phyloP scores from a whole-genome alignment of 2,113 vertebrate species.

The Cinclus mexicanus region DNA sequence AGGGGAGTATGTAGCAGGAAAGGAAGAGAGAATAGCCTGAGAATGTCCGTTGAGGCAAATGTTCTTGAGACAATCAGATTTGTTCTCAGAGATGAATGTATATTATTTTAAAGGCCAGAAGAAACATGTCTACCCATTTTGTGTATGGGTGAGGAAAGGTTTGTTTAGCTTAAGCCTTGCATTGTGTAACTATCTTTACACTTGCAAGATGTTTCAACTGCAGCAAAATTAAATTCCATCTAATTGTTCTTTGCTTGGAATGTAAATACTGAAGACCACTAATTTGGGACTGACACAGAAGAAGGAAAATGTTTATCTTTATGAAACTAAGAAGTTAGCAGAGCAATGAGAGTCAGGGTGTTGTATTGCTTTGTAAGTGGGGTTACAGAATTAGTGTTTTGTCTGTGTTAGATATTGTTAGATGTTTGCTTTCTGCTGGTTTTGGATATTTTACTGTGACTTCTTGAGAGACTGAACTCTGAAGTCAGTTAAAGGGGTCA shows the following conservation, averaged over 20 bases:
- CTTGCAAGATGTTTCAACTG: not conserved
- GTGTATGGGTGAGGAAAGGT: not conserved
- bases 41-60: conserved; percentile 36
- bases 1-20: not conserved
- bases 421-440: not conserved
- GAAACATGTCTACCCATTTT: not conserved
- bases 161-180: conserved; percentile 8
- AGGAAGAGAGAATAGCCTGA: conserved; percentile 46
- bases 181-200: not conserved
- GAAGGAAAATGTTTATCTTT: not conserved
- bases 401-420: not conserved
- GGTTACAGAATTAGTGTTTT: not conserved
- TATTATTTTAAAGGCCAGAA: conserved; percentile 45
- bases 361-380: not conserved
- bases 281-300: not conserved
- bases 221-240: not conserved
- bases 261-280: not conserved
- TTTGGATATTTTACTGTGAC: not conserved
- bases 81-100: conserved; percentile 37
- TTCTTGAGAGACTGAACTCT: not conserved
- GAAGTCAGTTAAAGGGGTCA: not conserved
- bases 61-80: conserved; percentile 2
- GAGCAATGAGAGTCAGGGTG: not conserved
- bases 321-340: not conserved
- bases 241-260: not conserved